phyloP scores from a whole-genome alignment of 2,888 invertebrate genomes.

The Folsomia candida region DNA sequence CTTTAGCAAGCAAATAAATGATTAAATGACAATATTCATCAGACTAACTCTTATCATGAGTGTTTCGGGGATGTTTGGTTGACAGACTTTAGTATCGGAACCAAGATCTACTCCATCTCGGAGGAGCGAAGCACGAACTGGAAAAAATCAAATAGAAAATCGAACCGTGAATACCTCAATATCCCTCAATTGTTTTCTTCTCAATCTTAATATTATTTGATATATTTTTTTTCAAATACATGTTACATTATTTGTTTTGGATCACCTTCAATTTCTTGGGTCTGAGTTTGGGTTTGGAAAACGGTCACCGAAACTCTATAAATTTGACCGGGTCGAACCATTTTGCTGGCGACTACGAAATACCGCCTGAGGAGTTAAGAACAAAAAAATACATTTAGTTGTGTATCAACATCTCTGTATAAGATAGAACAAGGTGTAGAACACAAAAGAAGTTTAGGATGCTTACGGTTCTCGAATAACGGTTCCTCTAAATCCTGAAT shows the following conservation, averaged over 20 bases:
- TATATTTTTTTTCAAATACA: too few species aligned
- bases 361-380: constrained; percentile 68
- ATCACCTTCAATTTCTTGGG: constrained; percentile 63
- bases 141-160: too few species aligned
- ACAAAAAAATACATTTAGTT: background rate
- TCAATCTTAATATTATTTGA: too few species aligned
- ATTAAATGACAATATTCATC: background rate
- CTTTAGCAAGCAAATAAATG: background rate
- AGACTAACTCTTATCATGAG: constrained; percentile 74
- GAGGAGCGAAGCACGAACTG: constrained; percentile 84
- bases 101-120: constrained; percentile 85
- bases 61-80: constrained; percentile 84
- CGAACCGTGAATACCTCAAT: too few species aligned
- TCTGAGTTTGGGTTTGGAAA: constrained; percentile 70
- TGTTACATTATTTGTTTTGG: too few species aligned
- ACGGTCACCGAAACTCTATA: constrained; percentile 85
- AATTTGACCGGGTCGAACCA: constrained; percentile 87
- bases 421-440: background rate
- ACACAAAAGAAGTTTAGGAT: constrained; percentile 11
- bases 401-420: background rate
- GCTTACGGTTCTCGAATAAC: constrained; percentile 46
- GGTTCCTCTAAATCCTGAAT: constrained; percentile 21
- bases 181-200: too few species aligned
- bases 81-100: constrained; percentile 76
- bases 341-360: constrained; percentile 85